Evolutionary conservation across 2,113 vertebrate species (phyloP).

Genomic region (Camelus dromedarius): DNA sequence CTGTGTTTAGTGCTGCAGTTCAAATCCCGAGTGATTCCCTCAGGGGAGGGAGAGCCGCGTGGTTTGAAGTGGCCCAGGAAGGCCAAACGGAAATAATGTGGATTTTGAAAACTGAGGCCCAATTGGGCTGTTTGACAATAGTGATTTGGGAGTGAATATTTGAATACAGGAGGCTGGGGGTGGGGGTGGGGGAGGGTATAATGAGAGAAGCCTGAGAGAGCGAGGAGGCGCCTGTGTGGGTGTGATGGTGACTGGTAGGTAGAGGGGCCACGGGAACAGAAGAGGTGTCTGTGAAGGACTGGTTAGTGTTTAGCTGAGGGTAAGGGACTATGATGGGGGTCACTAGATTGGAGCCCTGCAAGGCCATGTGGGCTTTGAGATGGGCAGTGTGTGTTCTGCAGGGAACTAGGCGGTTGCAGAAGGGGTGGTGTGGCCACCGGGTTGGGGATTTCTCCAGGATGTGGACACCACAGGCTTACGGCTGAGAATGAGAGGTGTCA

Average conservation of each 20-base stretch:
- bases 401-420: background rate
- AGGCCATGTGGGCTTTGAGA: background rate
- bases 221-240: background rate
- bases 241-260: no score
- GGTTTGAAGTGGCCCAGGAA: no score
- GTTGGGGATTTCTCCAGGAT: no score
- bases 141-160: background rate
- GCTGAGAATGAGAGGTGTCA: background rate
- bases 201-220: background rate
- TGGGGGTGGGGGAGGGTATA: no score
- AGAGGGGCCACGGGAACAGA: background rate
- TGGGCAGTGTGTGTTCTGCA: background rate
- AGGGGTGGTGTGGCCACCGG: rapidly evolving
- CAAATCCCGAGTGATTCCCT: background rate
- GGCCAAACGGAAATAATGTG: background rate
- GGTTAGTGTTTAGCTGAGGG: background rate
- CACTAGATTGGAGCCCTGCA: rapidly evolving
- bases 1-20: background rate
- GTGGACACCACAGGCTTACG: background rate
- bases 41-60: no score
- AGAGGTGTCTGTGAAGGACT: no score
- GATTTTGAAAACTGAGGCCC: background rate
- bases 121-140: no score
- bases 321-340: background rate
- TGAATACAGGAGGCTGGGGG: background rate